Evolutionary conservation across 1,140 invertebrate species (phyloP).

Genomic region (Eriosoma lanigerum): DNA sequence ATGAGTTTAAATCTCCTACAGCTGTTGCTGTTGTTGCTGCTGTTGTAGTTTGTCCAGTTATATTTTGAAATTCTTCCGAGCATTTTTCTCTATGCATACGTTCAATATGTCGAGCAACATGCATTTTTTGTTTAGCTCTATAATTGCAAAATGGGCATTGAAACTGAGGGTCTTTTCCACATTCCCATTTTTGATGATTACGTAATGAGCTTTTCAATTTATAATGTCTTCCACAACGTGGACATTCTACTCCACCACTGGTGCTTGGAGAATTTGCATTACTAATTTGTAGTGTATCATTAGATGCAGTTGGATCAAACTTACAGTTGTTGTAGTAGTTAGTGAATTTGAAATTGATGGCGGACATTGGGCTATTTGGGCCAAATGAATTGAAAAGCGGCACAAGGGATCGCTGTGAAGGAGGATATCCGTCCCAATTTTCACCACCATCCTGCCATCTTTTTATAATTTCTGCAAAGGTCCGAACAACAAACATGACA

Average conservation of each 20-base stretch:
- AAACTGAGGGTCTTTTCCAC: slow-evolving; percentile 80
- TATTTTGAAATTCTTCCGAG: slow-evolving; percentile 48
- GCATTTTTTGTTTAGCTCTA: slow-evolving; percentile 81
- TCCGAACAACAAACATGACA: slow-evolving; percentile 50
- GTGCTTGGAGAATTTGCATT: slow-evolving; percentile 51
- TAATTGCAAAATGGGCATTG: slow-evolving; percentile 80
- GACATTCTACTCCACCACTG: slow-evolving; percentile 65
- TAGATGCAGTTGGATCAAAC: slow-evolving; percentile 40
- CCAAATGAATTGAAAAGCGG: slow-evolving; percentile 49
- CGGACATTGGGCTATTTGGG: slow-evolving; percentile 46
- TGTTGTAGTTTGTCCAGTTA: slow-evolving; percentile 32
- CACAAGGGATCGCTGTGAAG: slow-evolving; percentile 37
- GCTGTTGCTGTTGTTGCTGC: slow-evolving; percentile 10
- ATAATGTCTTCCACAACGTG: slow-evolving; percentile 77
- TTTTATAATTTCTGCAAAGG: slow-evolving; percentile 51
- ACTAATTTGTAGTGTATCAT: slow-evolving; percentile 37
- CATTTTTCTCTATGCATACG: slow-evolving; percentile 75
- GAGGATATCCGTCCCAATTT: slow-evolving; percentile 46
- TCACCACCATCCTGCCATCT: slow-evolving; percentile 50
- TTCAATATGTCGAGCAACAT: slow-evolving; percentile 75
- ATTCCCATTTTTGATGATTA: slow-evolving; percentile 86
- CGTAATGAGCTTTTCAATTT: slow-evolving; percentile 80
- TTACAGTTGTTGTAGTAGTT: slow-evolving; percentile 51
- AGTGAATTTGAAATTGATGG: slow-evolving; percentile 50
- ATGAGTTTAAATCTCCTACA: slow-evolving; percentile 39